Evolutionary conservation across 2,113 vertebrate species (phyloP).

Genomic region (Bubalus kerabau): DNA sequence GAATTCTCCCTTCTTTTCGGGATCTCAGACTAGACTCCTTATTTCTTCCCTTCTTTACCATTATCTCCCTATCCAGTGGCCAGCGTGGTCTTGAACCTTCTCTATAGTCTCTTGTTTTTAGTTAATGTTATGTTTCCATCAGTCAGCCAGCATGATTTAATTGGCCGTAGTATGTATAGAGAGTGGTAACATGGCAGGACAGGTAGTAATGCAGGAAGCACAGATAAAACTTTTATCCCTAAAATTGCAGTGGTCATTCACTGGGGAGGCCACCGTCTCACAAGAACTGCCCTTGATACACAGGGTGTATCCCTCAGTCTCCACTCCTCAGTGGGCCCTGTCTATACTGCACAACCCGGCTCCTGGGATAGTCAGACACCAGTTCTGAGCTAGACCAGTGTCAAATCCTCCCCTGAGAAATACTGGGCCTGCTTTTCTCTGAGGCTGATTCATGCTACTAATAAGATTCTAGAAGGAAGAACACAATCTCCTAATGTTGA

Average conservation of each 20-base stretch:
- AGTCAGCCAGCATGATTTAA: not conserved
- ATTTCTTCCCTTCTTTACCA: not conserved
- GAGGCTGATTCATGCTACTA: not conserved
- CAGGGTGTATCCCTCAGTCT: rapidly evolving
- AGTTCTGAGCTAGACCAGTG: not conserved
- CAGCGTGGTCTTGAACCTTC: not conserved
- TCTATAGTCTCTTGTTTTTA: not conserved
- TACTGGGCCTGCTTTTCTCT: not conserved
- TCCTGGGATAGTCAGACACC: not conserved
- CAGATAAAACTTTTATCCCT: not conserved
- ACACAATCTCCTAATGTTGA: not conserved
- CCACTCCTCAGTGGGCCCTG: no score
- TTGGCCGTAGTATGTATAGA: not conserved
- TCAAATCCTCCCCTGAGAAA: not conserved
- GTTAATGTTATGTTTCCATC: not conserved
- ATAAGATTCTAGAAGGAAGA: not conserved
- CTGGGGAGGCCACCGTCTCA: not conserved
- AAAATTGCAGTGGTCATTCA: not conserved
- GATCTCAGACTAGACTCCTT: not conserved
- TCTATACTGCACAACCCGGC: not conserved
- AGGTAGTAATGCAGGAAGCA: not conserved
- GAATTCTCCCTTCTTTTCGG: not conserved
- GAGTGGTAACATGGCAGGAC: rapidly evolving
- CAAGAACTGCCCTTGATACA: not conserved
- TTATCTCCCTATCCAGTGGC: not conserved